Base-by-base conservation (phyloP, 37 sponge, comb jelly and placozoan genomes). In the Halisarca cf. caerulea region DNA sequence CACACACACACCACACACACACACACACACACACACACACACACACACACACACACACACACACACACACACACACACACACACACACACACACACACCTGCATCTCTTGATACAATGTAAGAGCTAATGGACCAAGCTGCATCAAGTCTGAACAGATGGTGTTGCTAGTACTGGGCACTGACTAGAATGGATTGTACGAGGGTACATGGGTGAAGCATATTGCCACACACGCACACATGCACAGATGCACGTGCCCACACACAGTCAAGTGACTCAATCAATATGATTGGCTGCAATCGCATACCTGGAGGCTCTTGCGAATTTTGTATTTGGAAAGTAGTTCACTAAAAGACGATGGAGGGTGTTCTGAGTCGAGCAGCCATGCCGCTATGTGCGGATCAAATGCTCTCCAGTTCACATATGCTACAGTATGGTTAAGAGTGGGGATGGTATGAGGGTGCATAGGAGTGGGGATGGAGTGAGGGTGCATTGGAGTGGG, bases 291-390 rank as follows among this genome's bases (percentile, higher is more conserved):
- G n/a, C n/a, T n/a, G n/a, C n/a, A n/a, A n/a, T 32, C 64, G 36
- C 40, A 72, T 7, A 11, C 37, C n/a, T n/a, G n/a, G 30, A 28
- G 5, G 64, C 15, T 28, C 64, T 62, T 62, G 30, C n/a, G n/a
- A n/a, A 62, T 23, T 7, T 23, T 62, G 64, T 62, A 62, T 23
- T 28, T 62, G 4, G 51, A 23, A 0, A 87, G 81, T 18, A 80
- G 53, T 20, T 84, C 43, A n/a, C 37, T 30, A 41, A 85, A 86
- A 47, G 79, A 61, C 25, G 17, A 15, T 6, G 80, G 77, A 35
- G 86, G 79, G 55, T 89, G 66, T 33, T 92, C 93, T 38, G 89
- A 83, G 69, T 89, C 86, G 0, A 92, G 89, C 2, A 92, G 74
- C 87, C 87, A 92, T 38, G 77, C 79, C 27, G 79, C 93, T 30